phyloP scores from a whole-genome alignment of 2,888 invertebrate genomes.

The Watsonalla binaria region DNA sequence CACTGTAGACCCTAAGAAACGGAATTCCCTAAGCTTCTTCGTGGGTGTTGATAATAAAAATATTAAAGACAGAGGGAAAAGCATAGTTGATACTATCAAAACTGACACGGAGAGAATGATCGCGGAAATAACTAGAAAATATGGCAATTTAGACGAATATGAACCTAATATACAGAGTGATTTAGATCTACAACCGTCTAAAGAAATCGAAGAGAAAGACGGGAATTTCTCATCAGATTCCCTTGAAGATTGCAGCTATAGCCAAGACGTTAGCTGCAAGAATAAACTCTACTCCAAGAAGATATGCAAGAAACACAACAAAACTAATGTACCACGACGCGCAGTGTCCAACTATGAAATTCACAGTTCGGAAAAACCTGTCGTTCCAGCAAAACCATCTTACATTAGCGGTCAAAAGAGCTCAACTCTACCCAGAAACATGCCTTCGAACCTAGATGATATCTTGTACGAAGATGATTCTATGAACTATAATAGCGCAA shows the following conservation, averaged over 20 bases:
- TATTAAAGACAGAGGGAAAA: conserved; percentile 69
- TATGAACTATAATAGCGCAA: conserved; percentile 51
- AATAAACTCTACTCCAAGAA: conserved; percentile 75
- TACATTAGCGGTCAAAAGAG: conserved; percentile 62
- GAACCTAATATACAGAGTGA: conserved; percentile 48
- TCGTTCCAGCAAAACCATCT: conserved; percentile 56
- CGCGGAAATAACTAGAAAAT: conserved; percentile 81
- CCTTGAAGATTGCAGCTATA: conserved; percentile 83
- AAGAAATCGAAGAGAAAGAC: conserved; percentile 74
- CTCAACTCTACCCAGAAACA: conserved; percentile 70
- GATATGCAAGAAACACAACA: conserved; percentile 75
- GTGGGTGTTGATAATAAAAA: conserved; percentile 78
- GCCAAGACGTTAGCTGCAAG: conserved; percentile 72
- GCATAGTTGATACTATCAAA: conserved; percentile 80
- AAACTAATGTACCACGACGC: conserved; percentile 73
- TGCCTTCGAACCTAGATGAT: conserved; percentile 74
- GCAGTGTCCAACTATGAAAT: conserved; percentile 90
- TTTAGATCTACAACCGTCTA: conserved; percentile 62
- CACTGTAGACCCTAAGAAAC: conserved; percentile 68
- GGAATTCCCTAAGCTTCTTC: conserved; percentile 83
- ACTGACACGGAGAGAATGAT: conserved; percentile 83
- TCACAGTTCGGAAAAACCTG: conserved; percentile 69
- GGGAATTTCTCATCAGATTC: conserved; percentile 89
- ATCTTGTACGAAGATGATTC: conserved; percentile 72
- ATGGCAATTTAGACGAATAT: conserved; percentile 79